Base-by-base conservation (phyloP, 2,113 vertebrate genomes). In the Mystacornis crossleyi region DNA sequence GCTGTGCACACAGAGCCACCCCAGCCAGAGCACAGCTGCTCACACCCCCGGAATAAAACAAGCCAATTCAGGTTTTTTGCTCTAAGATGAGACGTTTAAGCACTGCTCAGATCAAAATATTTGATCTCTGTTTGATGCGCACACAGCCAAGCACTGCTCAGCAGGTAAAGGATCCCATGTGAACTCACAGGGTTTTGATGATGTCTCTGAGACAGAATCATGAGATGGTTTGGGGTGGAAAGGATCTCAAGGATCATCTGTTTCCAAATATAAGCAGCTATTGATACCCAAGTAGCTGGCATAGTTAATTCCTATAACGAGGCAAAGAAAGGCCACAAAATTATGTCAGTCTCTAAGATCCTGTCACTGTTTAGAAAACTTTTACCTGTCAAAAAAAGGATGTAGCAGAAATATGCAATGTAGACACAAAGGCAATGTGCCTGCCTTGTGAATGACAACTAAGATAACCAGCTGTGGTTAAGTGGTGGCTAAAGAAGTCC, bases 1-100 rank as follows among this genome's bases (percentile, higher is more conserved):
- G 50, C 28, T 25, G 26, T 24, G 26, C 60, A 13, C 17, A 17
- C 25, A 62, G 1, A 80, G 24, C 21, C 29, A 51, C 4, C 6
- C 13, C 4, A 2, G 55, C 21, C n/a, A 69, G 26, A 84, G 21
- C 54, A 62, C 12, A 34, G 4, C 42, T 18, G 19, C n/a, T 51
- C 23, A 43, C 51, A 36, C 0, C 3, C 34, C 18, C 16, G 9
- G 4, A 34, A 21, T 4, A 47, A 78, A 70, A 45, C 1, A n/a
- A 45, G 19, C 8, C 28, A 42, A 3, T 26, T 62, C 36, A 9
- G 8, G 26, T 2, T 7, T 25, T 47, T 48, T 73, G 8, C 25
- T 77, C 28, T 51, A 67, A 34, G 12, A 5, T n/a, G 26, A 48
- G 11, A 10, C 9, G 4, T 38, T 66, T 34, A 58, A 78, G 43